These are phyloP conservation scores for Orcinus orca DNA, from an alignment of 2,113 vertebrate species.

Conservation along the genomic window DNA sequence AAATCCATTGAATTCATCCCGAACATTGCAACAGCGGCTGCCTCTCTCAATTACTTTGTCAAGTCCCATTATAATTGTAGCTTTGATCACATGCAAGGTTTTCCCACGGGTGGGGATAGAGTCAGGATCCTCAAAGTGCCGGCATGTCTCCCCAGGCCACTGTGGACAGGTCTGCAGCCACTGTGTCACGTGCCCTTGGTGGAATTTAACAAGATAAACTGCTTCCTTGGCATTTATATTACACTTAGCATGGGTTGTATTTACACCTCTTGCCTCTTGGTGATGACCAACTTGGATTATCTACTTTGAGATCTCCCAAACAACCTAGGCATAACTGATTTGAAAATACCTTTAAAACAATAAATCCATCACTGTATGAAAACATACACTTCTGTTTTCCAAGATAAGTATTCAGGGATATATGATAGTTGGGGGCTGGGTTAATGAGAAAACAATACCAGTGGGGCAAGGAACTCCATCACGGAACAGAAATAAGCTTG, in stretches of 20 bases:
- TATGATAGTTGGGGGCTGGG: not conserved
- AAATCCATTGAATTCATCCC: conserved; percentile 26
- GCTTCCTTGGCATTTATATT: conserved; percentile 25
- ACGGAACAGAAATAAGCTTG: not conserved
- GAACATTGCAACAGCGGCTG: conserved; percentile 9
- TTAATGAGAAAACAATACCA: not conserved
- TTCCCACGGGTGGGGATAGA: conserved; percentile 58
- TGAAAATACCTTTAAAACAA: conserved; percentile 21
- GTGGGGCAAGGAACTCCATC: not conserved
- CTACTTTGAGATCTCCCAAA: conserved; percentile 30
- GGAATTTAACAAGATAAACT: conserved; percentile 21
- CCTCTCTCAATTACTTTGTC: conserved; percentile 64
- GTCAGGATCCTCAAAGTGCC: not conserved
- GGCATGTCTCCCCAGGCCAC: not conserved
- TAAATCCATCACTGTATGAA: not conserved
- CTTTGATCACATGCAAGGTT: conserved; percentile 62
- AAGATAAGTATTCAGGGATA: not conserved
- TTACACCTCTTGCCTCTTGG: not conserved
- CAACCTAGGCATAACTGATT: not conserved
- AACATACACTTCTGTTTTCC: not conserved
- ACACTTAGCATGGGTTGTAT: not conserved
- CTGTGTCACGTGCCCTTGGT: not conserved
- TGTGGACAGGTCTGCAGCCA: not conserved
- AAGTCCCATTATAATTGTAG: conserved; percentile 50
- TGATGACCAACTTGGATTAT: conserved; percentile 17